phyloP scores from a whole-genome alignment of 2,113 vertebrate genomes.

The Oreochromis niloticus region DNA sequence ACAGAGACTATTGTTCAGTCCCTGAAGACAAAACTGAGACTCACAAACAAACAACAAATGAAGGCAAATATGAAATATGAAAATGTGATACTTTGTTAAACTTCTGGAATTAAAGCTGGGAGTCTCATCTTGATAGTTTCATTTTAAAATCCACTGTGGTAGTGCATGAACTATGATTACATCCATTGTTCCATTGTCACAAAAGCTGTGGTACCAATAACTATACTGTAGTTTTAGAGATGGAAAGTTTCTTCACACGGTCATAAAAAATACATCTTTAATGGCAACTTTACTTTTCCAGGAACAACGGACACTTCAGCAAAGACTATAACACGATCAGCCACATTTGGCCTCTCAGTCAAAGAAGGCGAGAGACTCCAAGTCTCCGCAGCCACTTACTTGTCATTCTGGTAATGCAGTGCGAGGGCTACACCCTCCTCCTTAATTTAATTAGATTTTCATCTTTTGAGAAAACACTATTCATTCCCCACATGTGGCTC shows the following conservation, averaged over 20 bases:
- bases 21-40: not conserved
- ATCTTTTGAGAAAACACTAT: not conserved
- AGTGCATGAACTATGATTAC: rapidly evolving
- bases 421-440: not conserved
- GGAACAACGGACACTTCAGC: rapidly evolving
- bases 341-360: not conserved
- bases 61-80: not conserved
- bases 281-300: not conserved
- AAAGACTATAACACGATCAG: rapidly evolving
- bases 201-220: not conserved
- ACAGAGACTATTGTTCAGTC: not conserved
- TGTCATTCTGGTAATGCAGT: not conserved
- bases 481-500: not conserved
- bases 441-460: not conserved
- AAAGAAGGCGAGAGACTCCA: not conserved
- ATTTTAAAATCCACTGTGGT: not conserved
- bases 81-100: not conserved
- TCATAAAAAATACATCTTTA: not conserved
- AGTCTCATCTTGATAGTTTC: not conserved
- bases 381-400: not conserved
- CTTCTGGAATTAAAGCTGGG: not conserved
- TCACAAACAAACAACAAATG: not conserved
- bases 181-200: not conserved
- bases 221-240: not conserved
- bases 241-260: not conserved